A percentile compares a stretch with the other conserved stretches of the same genome.
Evolutionary conservation across 2,888 invertebrate species (phyloP).

Genomic region (Idaea biselata): DNA sequence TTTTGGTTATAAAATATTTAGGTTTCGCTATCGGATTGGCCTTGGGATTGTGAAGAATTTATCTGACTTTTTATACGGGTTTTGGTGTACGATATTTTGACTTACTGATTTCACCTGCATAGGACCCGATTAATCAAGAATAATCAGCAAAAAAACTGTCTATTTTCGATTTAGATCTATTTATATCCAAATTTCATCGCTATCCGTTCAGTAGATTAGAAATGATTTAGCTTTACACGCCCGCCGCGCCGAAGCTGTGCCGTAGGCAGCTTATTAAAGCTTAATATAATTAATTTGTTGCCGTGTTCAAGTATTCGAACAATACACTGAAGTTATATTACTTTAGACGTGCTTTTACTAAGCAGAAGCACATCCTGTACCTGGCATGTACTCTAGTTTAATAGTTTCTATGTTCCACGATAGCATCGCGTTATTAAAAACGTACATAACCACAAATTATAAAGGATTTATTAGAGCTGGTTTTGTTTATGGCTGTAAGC

Average conservation of each 20-base stretch:
- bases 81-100: not conserved
- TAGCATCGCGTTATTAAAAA: not conserved
- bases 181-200: too few species aligned
- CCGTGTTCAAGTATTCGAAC: not conserved
- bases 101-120: not conserved
- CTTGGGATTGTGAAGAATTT: not conserved
- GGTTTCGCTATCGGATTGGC: not conserved
- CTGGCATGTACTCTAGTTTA: not conserved
- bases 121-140: too few species aligned
- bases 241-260: too few species aligned
- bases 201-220: too few species aligned
- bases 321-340: not conserved
- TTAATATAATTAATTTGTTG: not conserved
- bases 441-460: not conserved
- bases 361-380: not conserved
- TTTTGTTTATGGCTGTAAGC: not conserved
- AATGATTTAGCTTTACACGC: too few species aligned
- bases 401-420: not conserved
- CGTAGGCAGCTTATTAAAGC: not conserved
- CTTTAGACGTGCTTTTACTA: not conserved
- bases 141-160: too few species aligned
- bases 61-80: not conserved
- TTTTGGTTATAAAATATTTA: not conserved
- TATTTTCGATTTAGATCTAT: too few species aligned
- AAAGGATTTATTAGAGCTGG: not conserved